Conservation (phyloP, 2,888 invertebrate genomes). For the Microctonus hyperodae region DNA sequence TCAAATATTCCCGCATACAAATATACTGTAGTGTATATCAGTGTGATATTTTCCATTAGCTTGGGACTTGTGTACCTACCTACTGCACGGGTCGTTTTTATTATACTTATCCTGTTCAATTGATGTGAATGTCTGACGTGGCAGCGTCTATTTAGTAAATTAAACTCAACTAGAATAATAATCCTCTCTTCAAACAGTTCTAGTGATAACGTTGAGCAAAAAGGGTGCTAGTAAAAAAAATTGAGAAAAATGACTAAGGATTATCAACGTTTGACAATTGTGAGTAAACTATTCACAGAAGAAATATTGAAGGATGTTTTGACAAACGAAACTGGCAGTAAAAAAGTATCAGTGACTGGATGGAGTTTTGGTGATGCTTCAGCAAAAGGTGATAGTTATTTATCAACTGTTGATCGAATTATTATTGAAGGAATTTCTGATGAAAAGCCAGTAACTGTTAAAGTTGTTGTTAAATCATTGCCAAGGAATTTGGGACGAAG, state of each 20-base stretch:
- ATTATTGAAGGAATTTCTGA: constrained; percentile 65
- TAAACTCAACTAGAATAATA: no score
- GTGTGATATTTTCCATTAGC: no score
- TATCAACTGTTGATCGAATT: constrained; percentile 72
- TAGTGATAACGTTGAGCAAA: no score
- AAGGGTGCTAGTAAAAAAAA: no score
- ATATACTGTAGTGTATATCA: no score
- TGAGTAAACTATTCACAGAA: constrained; percentile 60
- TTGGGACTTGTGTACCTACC: no score
- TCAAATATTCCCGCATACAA: no score
- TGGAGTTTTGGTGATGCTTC: constrained; percentile 63
- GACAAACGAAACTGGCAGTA: constrained; percentile 51
- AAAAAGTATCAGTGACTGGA: constrained; percentile 55
- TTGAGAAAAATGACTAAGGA: constrained; percentile 33
- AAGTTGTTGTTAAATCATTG: constrained; percentile 72
- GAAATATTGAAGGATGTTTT: constrained; percentile 62
- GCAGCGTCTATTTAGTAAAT: no score
- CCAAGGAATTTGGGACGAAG: constrained; percentile 71
- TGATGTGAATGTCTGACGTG: no score
- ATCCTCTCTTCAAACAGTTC: no score
- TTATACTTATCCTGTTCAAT: no score
- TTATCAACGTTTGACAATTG: constrained; percentile 34
- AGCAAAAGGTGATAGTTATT: constrained; percentile 75
- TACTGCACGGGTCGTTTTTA: no score
- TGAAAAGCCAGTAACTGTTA: constrained; percentile 60